Evolutionary conservation across 1,140 invertebrate species (phyloP), one percentile per base, ranked within the genome.

Genomic region (Euwallacea similis): DNA sequence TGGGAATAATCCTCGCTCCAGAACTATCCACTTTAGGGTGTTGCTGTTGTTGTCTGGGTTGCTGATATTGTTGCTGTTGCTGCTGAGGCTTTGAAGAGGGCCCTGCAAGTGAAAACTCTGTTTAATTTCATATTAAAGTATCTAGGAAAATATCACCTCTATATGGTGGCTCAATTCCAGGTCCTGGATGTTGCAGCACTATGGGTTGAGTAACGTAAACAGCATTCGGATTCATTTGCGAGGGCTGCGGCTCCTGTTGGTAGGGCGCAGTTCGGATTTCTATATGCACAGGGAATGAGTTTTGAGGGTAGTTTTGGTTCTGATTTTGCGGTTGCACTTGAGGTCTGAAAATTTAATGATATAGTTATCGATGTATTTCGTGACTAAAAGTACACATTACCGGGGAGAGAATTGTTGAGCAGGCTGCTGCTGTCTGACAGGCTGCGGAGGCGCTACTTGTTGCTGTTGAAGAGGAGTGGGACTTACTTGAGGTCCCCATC

Each of bases 1-100:
- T 79, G 6, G 81, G 81, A 66, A 82, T 82, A 63, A 82, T 75
- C 62, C 78, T 71, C 11, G 74, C 67, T 47, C 78, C 78, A 70
- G 73, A 79, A 76, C 70, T 78, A 76, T 77, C 79, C 76, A 63
- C 42, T 72, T 73, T 71, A 41, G 69, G 56, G 61, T 41, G 47
- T 54, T 74, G 73, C 43, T 81, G 74, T 66, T 80, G 80, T 42
- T 78, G 74, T 16, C 74, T 71, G 60, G 13, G 55, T 66, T 71
- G 68, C 54, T 63, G 69, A 44, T 61, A n/a, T 58, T 67, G 71
- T 56, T 67, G 58, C 11, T 67, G 64, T 42, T 65, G 69, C 42
- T 66, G 65, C n/a, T 65, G 46, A 11, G 21, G 21, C 21, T 33
- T 33, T 33, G 21, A 4, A 33, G 21, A 33, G 21, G 21, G 21